phyloP scores from a whole-genome alignment of 2,888 invertebrate species.

The Polyommatus iphigenia region DNA sequence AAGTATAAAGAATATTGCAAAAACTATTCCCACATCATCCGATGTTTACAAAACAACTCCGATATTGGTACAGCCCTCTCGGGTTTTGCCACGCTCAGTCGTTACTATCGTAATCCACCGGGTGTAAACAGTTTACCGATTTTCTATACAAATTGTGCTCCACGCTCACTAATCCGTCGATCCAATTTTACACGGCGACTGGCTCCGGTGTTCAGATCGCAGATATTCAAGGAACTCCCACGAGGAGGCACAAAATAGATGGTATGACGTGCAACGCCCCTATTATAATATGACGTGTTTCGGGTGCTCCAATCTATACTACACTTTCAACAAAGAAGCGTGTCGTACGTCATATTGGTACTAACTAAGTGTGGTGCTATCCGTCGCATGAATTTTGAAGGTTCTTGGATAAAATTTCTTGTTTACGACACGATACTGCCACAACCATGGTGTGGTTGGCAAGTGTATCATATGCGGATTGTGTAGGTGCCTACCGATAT shows the following conservation, averaged over 20 bases:
- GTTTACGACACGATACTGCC: too few relatives aligned
- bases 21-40: conserved; percentile 2
- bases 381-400: too few relatives aligned
- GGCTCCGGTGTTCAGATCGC: background rate
- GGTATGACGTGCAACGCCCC: background rate
- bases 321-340: too few relatives aligned
- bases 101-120: conserved; percentile 9
- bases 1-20: background rate
- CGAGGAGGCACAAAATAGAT: background rate
- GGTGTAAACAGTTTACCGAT: conserved; percentile 21
- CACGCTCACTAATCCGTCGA: conserved; percentile 19
- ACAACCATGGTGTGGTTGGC: too few relatives aligned
- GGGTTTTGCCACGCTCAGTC: conserved; percentile 12
- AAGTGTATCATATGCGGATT: too few relatives aligned
- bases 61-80: conserved; percentile 8
- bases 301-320: background rate
- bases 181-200: conserved; percentile 11
- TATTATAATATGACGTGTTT: background rate
- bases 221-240: conserved; percentile 7
- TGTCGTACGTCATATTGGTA: too few relatives aligned
- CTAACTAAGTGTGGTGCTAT: too few relatives aligned
- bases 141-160: conserved; percentile 21
- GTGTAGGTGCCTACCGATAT: too few relatives aligned
- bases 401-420: too few relatives aligned
- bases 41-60: background rate